phyloP scores from a whole-genome alignment of 2,888 invertebrate species.

The Drosophila nr. fundita region DNA sequence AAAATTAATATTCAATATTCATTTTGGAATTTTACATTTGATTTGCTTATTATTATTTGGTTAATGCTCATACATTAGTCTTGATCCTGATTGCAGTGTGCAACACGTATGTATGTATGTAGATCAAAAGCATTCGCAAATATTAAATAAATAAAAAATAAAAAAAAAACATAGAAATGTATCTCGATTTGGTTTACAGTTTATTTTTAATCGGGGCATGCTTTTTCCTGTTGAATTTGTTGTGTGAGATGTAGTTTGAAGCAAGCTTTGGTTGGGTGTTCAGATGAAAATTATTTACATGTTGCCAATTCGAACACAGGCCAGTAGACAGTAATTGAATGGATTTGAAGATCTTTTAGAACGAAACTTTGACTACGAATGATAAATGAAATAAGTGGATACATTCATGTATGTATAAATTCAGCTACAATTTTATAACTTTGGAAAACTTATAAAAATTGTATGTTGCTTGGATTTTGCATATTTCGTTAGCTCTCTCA shows the following conservation, averaged over 20 bases:
- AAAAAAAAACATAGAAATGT: neutral
- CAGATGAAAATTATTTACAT: conserved; percentile 8
- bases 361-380: conserved; percentile 25
- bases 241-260: neutral
- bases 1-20: neutral
- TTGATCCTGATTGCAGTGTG: conserved; percentile 5
- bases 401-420: conserved; percentile 10
- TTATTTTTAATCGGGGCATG: conserved; percentile 3
- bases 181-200: neutral
- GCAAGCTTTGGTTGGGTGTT: neutral
- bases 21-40: neutral
- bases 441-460: conserved; percentile 19
- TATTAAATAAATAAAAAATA: neutral
- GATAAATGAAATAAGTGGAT: neutral
- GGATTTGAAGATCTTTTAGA: neutral
- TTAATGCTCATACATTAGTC: neutral
- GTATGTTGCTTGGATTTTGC: neutral
- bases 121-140: conserved; percentile 42
- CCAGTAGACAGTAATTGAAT: neutral
- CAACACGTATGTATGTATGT: conserved; percentile 11
- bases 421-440: conserved; percentile 8
- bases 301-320: neutral
- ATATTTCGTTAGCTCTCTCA: conserved; percentile 35
- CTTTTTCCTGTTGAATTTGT: neutral
- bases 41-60: neutral